These are phyloP conservation scores for Phataginus tricuspis DNA, from an alignment of 2,797 vertebrate species.

Conservation along the genomic window DNA sequence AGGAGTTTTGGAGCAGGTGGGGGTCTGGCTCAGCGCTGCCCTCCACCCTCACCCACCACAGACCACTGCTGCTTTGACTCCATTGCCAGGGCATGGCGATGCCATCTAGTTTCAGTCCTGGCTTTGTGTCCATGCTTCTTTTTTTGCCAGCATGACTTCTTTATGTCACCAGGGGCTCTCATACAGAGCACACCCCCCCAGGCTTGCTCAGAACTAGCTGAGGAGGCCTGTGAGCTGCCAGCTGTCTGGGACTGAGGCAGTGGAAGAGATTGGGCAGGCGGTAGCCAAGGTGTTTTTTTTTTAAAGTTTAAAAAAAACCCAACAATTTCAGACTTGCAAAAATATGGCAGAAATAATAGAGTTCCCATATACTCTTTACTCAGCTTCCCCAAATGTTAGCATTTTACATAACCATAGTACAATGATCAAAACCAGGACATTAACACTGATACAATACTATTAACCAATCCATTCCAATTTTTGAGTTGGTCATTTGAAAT, in stretches of 20 bases:
- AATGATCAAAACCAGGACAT: not conserved
- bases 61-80: not conserved
- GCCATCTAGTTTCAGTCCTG: constrained; percentile 10
- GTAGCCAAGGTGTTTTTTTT: not conserved
- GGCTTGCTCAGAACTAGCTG: not conserved
- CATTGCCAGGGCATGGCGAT: not conserved
- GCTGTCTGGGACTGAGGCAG: not conserved
- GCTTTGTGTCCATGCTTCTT: not conserved
- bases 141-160: not conserved
- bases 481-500: constrained; percentile 9
- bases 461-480: not conserved
- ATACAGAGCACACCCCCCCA: not conserved
- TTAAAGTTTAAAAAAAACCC: not conserved
- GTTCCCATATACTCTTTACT: not conserved
- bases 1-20: not conserved
- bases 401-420: not conserved
- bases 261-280: not conserved
- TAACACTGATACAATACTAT: not conserved
- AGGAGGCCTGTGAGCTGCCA: not conserved
- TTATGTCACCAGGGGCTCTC: not conserved
- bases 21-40: not conserved
- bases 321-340: constrained; percentile 38
- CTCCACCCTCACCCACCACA: not conserved
- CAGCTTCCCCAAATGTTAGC: not conserved
- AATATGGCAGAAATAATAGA: not conserved